Conservation (phyloP, 2,113 vertebrate genomes). For the Oxygymnocypris stewartii region DNA sequence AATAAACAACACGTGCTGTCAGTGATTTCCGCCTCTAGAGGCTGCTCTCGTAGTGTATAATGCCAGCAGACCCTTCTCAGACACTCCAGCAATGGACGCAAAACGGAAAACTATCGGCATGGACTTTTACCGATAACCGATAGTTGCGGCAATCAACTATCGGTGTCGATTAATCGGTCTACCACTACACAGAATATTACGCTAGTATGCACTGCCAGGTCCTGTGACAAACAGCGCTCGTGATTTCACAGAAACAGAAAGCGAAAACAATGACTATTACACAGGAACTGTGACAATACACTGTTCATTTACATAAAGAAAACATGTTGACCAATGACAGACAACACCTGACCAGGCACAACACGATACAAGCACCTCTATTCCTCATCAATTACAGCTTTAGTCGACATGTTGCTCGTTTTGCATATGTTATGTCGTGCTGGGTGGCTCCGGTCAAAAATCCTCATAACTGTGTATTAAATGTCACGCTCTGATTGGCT, state of each 20-base stretch:
- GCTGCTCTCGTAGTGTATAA: too few relatives aligned
- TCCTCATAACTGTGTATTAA: not conserved
- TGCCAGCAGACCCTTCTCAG: too few relatives aligned
- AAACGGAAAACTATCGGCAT: too few relatives aligned
- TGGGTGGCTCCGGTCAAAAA: not conserved
- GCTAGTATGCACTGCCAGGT: not conserved
- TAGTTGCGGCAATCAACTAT: too few relatives aligned
- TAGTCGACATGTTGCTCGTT: not conserved
- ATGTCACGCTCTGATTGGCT: not conserved
- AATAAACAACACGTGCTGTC: too few relatives aligned
- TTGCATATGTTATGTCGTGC: not conserved
- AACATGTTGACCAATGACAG: not conserved
- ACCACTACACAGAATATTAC: not conserved
- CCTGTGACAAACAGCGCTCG: not conserved
- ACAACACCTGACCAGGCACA: not conserved
- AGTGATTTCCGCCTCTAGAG: too few relatives aligned
- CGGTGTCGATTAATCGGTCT: too few relatives aligned
- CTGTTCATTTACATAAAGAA: not conserved
- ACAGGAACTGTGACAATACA: not conserved
- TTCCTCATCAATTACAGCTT: not conserved
- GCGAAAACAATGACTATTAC: not conserved
- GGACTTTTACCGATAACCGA: too few relatives aligned
- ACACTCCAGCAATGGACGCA: too few relatives aligned
- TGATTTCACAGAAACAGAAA: constrained; percentile 15
- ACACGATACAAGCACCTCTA: not conserved